Conservation (phyloP, 2,888 invertebrate species). For the Coelogynopora nodosa region DNA sequence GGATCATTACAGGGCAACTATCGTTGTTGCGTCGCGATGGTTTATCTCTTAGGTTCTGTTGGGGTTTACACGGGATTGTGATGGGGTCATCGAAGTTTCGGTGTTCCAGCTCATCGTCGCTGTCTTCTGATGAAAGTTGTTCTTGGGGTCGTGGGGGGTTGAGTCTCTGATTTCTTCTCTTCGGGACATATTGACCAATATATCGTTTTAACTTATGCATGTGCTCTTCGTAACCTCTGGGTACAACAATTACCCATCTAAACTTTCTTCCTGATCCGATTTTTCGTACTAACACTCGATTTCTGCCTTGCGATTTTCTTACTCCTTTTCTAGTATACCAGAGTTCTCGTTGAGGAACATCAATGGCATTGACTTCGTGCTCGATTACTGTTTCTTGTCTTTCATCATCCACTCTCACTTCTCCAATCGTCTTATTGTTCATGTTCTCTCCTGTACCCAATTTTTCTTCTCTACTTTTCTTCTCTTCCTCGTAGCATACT, state of each 20-base stretch:
- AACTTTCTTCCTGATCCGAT: neutral
- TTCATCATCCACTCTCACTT: neutral
- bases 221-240: neutral
- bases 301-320: neutral
- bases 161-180: neutral
- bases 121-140: no score
- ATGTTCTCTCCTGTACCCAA: neutral
- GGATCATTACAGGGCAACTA: no score
- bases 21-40: no score
- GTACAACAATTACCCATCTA: neutral
- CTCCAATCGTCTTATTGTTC: neutral
- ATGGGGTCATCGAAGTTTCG: no score
- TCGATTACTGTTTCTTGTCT: no score
- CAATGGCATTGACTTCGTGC: neutral
- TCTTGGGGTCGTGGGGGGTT: no score
- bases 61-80: no score
- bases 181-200: neutral
- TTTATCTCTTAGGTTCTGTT: no score
- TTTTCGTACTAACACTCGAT: neutral
- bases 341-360: neutral
- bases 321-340: neutral
- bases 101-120: no score
- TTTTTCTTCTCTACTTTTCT: no score
- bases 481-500: neutral
- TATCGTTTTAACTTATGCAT: neutral